Conservation (phyloP, 2,888 invertebrate genomes). For the Zygothrica quintamaculata region DNA sequence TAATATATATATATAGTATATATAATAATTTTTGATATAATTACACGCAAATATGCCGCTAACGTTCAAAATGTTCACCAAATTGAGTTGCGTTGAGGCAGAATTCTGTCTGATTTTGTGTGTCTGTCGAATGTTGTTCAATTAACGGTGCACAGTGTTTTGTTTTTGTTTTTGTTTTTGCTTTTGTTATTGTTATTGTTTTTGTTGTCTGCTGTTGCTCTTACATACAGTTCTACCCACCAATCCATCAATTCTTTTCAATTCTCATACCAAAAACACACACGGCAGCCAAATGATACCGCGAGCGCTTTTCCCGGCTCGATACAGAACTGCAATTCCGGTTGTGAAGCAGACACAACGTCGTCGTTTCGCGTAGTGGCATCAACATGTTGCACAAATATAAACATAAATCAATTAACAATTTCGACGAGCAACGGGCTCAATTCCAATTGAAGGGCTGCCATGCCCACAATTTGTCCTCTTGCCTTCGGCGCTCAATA, state of each 20-base stretch:
- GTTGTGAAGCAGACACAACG: background rate
- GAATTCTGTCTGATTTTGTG: conserved; percentile 12
- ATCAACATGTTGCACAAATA: conserved; percentile 79
- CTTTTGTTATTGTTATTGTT: conserved; percentile 67
- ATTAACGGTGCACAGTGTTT: conserved; percentile 71
- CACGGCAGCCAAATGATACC: conserved; percentile 53
- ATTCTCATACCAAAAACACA: too few relatives aligned
- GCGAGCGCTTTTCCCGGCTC: conserved; percentile 64
- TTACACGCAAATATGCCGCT: conserved; percentile 77
- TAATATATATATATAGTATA: conserved; percentile 7
- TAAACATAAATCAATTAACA: conserved; percentile 80
- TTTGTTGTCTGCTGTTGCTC: conserved; percentile 57
- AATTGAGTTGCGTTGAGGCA: conserved; percentile 57
- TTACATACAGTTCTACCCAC: background rate
- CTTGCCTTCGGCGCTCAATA: conserved; percentile 55
- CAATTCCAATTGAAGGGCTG: conserved; percentile 1
- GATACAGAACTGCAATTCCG: conserved; percentile 18
- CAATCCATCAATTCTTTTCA: background rate
- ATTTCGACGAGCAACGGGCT: conserved; percentile 44
- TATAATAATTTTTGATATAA: conserved; percentile 68
- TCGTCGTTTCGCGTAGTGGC: conserved; percentile 32
- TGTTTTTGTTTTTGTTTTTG: conserved; percentile 72
- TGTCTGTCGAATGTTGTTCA: conserved; percentile 75
- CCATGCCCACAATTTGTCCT: conserved; percentile 29
- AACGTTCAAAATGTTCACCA: conserved; percentile 61